Evolutionary conservation across 2,888 invertebrate species (phyloP).

Genomic region (Frankliniella fusca): DNA sequence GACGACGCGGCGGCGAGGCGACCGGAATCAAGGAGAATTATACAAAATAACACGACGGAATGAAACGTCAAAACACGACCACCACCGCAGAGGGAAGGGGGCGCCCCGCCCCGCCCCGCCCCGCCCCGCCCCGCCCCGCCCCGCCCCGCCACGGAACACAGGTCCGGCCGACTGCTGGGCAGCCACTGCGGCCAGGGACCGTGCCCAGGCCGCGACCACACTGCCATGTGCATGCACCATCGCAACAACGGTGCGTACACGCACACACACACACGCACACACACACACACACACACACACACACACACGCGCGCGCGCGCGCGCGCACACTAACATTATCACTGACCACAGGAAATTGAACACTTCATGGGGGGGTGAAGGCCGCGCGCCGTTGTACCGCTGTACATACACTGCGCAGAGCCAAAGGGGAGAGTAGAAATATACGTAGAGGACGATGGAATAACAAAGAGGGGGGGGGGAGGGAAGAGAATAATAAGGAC

Average conservation of each 20-base stretch:
- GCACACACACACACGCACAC: background rate
- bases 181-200: background rate
- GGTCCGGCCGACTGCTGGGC: background rate
- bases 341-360: background rate
- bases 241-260: too few species aligned
- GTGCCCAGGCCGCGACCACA: too few species aligned
- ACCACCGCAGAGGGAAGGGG: background rate
- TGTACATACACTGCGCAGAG: too few species aligned
- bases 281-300: background rate
- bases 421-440: background rate
- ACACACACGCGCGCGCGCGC: background rate
- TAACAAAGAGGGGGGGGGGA: background rate
- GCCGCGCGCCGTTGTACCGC: too few species aligned
- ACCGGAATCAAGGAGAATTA: constrained; percentile 22
- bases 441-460: background rate
- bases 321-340: background rate
- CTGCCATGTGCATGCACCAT: too few species aligned
- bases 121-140: background rate
- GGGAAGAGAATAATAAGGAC: background rate
- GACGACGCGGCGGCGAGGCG: background rate
- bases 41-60: constrained; percentile 17
- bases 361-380: too few species aligned
- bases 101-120: background rate
- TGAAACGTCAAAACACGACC: constrained; percentile 23
- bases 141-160: background rate